phyloP scores from a whole-genome alignment of 2,797 vertebrate genomes.

The Vespertilio murinus region DNA sequence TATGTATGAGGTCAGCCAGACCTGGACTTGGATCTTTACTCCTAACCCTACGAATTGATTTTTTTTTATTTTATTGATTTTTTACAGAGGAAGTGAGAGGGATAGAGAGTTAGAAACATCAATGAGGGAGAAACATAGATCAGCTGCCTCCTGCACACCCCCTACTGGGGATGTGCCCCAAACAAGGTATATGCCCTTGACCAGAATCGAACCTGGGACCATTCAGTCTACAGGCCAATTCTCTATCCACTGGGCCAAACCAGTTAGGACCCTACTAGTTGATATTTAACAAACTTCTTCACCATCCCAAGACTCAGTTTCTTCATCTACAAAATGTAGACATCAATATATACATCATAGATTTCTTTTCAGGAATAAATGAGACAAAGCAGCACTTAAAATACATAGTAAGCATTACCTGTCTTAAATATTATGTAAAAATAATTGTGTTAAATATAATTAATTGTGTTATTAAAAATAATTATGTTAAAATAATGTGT shows the following conservation, averaged over 20 bases:
- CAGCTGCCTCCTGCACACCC: no score
- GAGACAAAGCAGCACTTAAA: not conserved
- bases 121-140: no score
- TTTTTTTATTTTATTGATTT: not conserved
- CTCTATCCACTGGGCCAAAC: no score
- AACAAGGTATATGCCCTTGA: no score
- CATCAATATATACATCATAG: not conserved
- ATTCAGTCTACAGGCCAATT: no score
- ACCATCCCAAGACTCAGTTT: not conserved
- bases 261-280: not conserved
- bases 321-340: not conserved
- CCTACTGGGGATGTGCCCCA: no score
- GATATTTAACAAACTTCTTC: not conserved
- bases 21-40: not conserved
- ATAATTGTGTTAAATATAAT: not conserved
- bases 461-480: not conserved
- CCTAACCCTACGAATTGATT: not conserved
- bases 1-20: not conserved
- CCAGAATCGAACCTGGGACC: no score
- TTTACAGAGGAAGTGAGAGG: no score
- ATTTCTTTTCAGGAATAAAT: slow-evolving; percentile 37
- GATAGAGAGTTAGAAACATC: no score
- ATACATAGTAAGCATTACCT: not conserved
- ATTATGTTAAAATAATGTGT: slow-evolving; percentile 6
- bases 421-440: slow-evolving; percentile 10